Base-by-base conservation (phyloP, 1,140 invertebrate genomes). In the Physella acuta region DNA sequence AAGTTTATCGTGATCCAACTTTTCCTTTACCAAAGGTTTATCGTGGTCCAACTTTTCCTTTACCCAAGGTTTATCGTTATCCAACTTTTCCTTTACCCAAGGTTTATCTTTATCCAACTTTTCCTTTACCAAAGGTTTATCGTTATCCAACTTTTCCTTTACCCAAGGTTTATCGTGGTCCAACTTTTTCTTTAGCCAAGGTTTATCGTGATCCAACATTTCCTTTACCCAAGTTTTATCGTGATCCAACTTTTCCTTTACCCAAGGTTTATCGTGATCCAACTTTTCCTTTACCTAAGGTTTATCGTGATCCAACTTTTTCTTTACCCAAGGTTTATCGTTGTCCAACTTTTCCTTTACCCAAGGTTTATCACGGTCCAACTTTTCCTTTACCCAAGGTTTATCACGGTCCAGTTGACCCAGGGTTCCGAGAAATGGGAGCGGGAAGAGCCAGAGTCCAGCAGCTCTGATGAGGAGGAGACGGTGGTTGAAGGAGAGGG, bases 381-480 rank as follows among this genome's bases (percentile, higher is more conserved):
- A 44, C 20, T 44, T 44, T 44, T 44, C 20, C 8, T 44, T 11
- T 3, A 20, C n/a, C 2, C 30, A 16, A 64, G 62, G 20, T 64
- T 24, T 24, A 52, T 64, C 3, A 49, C 30, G 20, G 49, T 64
- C 26, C 62, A 64, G 49, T n/a, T 64, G 39, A 64, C 39, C 11
- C 28, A 16, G 0, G 62, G 62, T 0, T 49, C 62, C 4, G 26
- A 64, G n/a, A 64, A 52, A 34, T 64, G 62, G 62, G 62, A 64
- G 44, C 2, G 1, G 16, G 62, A 64, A 28, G n/a, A n/a, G 28
- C 31, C 39, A 26, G 62, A 36, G 3, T 39, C 49, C 14, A n/a
- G 8, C n/a, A 64, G 62, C 49, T 64, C 62, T 1, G 62, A 53
- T 11, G 62, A 67, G 24, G 53, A 56, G n/a, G 39, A 55, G 28